Percentiles rank a stretch among this genome's conserved stretches.
These are phyloP conservation scores for Eupristina koningsbergeri DNA, from an alignment of 1,140 invertebrate species.

Conservation along the genomic window DNA sequence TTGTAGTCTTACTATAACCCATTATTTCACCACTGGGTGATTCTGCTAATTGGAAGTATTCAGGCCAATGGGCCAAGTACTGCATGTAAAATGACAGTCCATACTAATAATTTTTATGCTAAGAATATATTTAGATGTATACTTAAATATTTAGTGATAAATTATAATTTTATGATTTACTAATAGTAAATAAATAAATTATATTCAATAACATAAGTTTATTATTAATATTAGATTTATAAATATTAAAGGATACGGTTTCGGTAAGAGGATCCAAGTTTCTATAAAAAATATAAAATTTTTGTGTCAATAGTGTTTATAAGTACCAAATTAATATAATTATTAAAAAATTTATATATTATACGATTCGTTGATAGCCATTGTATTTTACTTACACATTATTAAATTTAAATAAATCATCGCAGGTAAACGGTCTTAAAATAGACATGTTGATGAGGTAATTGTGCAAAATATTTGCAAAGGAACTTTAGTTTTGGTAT, in stretches of 20 bases:
- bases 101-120: conserved; percentile 78
- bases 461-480: conserved; percentile 44
- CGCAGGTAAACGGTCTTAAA: conserved; percentile 91
- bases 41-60: conserved; percentile 98
- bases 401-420: conserved; percentile 96
- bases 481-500: conserved; percentile 52
- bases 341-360: conserved; percentile 33
- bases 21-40: conserved; percentile 96
- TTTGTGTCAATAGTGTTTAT: not conserved
- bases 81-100: conserved; percentile 97
- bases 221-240: conserved; percentile 12
- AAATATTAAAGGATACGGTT: conserved; percentile 81
- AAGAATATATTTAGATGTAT: conserved; percentile 49
- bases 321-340: conserved; percentile 7
- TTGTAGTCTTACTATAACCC: conserved; percentile 92
- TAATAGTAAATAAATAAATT: not conserved
- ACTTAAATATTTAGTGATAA: not conserved
- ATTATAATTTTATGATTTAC: not conserved
- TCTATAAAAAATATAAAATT: conserved; percentile 79
- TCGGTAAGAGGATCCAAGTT: conserved; percentile 98
- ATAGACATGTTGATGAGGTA: conserved; percentile 84
- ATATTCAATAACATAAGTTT: not conserved
- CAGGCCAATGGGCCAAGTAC: conserved; percentile 98
- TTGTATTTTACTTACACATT: conserved; percentile 85
- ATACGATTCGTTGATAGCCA: not conserved